Percentiles rank a stretch among this genome's conserved stretches.
phyloP scores from a whole-genome alignment of 2,888 invertebrate genomes.

The Poecilobothrus nobilitatus region DNA sequence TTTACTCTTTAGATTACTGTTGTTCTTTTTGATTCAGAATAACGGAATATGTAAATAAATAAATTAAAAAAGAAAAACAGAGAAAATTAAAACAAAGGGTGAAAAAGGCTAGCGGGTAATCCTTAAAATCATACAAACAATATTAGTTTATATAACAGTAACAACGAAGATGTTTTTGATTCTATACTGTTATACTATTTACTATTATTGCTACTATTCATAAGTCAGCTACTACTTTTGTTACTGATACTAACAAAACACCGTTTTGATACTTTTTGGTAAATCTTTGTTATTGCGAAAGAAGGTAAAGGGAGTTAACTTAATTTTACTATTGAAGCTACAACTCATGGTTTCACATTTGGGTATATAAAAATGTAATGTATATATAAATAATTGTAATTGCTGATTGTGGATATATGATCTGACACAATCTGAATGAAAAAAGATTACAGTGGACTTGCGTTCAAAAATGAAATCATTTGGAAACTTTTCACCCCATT shows the following conservation, averaged over 20 bases:
- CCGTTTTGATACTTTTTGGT: background rate
- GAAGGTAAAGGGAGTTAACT: no score
- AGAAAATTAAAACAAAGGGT: background rate
- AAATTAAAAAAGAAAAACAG: background rate
- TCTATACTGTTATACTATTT: background rate
- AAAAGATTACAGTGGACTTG: slow-evolving; percentile 4
- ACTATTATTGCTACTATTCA: background rate
- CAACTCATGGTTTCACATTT: background rate
- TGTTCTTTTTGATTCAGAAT: background rate
- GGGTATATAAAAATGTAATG: background rate
- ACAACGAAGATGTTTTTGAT: background rate
- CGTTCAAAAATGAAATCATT: slow-evolving; percentile 4
- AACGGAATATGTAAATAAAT: background rate
- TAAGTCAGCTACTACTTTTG: no score
- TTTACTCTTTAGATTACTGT: background rate
- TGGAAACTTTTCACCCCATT: slow-evolving; percentile 6
- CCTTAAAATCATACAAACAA: background rate
- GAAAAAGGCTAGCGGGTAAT: background rate
- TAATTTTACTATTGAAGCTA: background rate
- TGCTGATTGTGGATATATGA: background rate
- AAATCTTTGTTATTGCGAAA: background rate
- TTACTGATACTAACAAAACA: no score
- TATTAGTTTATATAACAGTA: background rate
- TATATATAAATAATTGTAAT: background rate
- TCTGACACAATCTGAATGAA: slow-evolving; percentile 2